These are phyloP conservation scores for Anas platyrhynchos DNA, from an alignment of 2,113 vertebrate genomes.

Conservation along the genomic window DNA sequence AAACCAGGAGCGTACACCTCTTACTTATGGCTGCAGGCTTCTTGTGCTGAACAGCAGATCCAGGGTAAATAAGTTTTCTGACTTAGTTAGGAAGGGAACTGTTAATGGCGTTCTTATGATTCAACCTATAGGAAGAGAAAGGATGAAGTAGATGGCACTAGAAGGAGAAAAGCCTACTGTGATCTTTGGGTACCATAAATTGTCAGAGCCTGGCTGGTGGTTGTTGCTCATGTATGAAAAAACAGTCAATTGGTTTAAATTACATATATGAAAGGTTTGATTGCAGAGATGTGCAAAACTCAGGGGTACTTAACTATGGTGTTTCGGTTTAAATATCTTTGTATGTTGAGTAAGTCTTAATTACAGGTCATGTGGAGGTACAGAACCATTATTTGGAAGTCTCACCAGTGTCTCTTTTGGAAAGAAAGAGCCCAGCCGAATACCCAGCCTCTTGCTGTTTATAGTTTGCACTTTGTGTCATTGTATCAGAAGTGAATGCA, in stretches of 20 bases:
- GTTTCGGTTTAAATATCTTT: neutral
- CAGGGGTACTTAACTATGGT: neutral
- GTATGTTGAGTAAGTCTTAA: neutral
- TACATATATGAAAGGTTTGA: neutral
- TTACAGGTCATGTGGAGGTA: neutral
- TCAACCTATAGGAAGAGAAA: neutral
- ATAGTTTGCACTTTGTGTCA: rapidly evolving
- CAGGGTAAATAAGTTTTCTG: neutral
- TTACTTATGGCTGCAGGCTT: neutral
- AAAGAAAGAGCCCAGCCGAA: neutral
- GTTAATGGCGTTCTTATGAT: neutral
- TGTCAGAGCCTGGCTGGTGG: neutral
- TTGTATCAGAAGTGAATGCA: neutral
- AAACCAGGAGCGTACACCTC: neutral
- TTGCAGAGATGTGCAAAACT: neutral
- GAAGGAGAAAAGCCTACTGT: neutral
- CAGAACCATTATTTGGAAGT: neutral
- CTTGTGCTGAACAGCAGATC: neutral
- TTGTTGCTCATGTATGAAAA: neutral
- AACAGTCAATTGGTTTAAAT: neutral
- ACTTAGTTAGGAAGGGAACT: neutral
- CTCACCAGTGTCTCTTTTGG: neutral
- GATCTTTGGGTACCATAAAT: neutral
- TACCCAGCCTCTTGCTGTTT: neutral
- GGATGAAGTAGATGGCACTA: neutral